Evolutionary conservation across 1,140 invertebrate species (phyloP).

Genomic region (Drosophila repletoides): DNA sequence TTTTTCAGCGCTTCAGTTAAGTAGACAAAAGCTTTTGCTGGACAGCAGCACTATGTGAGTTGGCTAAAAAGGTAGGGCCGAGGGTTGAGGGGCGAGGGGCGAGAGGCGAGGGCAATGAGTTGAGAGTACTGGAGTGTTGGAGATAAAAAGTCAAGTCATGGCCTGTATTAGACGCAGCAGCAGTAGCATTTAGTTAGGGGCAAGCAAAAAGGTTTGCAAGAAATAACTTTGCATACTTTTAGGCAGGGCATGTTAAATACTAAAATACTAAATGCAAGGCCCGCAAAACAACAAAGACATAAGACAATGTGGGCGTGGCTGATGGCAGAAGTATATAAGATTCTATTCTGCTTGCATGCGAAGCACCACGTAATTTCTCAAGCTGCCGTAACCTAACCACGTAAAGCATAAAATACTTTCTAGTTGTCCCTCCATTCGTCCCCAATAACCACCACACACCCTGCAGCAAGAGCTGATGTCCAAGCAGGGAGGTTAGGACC

Average conservation of each 20-base stretch:
- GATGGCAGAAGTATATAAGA: too few species aligned
- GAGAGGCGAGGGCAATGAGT: not conserved
- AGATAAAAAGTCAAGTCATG: constrained; percentile 72
- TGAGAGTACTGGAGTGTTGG: not conserved
- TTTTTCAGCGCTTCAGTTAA: constrained; percentile 63
- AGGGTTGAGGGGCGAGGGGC: not conserved
- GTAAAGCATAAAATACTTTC: constrained; percentile 80
- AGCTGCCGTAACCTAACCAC: constrained; percentile 70
- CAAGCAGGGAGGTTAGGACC: not conserved
- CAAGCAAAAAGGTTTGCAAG: constrained; percentile 45
- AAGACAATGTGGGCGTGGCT: constrained; percentile 48
- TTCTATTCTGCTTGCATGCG: constrained; percentile 29
- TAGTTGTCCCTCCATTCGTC: constrained; percentile 31
- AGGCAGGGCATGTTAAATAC: constrained; percentile 73
- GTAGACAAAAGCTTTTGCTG: constrained; percentile 71
- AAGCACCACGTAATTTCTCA: constrained; percentile 75
- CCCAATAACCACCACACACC: not conserved
- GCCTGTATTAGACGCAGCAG: constrained; percentile 56
- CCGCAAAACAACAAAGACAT: constrained; percentile 12
- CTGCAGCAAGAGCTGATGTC: constrained; percentile 26
- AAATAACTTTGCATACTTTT: constrained; percentile 80
- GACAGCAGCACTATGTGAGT: not conserved
- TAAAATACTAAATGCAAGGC: constrained; percentile 51
- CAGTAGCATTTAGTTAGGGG: constrained; percentile 33
- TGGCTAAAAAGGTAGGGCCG: too few species aligned